Percentiles rank a stretch among this genome's conserved stretches.
Evolutionary conservation across 2,888 invertebrate genomes (phyloP).

Genomic region (Sthenelais limicola): DNA sequence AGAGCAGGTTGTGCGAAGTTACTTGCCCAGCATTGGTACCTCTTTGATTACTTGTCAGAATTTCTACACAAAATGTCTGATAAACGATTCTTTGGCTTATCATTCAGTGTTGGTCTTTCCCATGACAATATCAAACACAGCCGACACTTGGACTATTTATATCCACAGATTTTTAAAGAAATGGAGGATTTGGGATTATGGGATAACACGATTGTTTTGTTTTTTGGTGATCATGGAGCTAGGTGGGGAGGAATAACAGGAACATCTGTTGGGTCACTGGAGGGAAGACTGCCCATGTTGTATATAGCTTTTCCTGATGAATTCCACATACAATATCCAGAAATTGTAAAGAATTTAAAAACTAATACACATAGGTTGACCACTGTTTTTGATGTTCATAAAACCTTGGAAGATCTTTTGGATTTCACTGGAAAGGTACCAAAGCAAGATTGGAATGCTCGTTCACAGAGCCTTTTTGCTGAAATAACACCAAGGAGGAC

Average conservation of each 20-base stretch:
- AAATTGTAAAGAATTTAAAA: neutral
- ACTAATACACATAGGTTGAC: neutral
- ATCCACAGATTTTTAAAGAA: neutral
- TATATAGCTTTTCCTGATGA: neutral
- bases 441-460: neutral
- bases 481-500: neutral
- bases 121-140: neutral
- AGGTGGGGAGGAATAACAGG: neutral
- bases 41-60: neutral
- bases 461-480: neutral
- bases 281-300: conserved; percentile 1
- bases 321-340: neutral
- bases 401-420: neutral
- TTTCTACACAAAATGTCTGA: too few species aligned
- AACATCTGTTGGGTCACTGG: neutral
- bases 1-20: neutral
- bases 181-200: neutral
- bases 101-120: neutral
- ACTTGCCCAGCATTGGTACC: neutral
- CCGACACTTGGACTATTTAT: neutral
- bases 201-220: neutral
- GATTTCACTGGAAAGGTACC: neutral
- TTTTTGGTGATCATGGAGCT: neutral
- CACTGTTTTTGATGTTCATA: neutral
- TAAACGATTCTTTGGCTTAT: too few species aligned